Evolutionary conservation across 2,797 vertebrate species (phyloP), one percentile per base, ranked within the genome.

Genomic region (Neoniphon sammara): DNA sequence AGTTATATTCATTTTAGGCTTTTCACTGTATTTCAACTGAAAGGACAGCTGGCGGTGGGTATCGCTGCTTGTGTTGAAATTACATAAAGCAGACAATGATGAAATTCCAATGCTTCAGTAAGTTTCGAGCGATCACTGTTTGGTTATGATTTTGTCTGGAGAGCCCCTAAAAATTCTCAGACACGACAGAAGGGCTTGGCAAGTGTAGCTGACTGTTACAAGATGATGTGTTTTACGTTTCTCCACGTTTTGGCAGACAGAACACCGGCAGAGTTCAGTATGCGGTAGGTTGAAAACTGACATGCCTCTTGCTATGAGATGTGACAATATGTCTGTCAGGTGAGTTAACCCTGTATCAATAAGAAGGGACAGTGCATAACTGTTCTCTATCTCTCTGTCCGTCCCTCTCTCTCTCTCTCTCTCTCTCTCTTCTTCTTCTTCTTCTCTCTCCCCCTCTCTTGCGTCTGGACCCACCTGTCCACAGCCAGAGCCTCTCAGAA

Each of bases 1-100:
- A 66, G 68, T 82, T 85, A 75, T 56, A 86, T 89, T 87, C 86
- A 85, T 90, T 82, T 82, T 67, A 83, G 75, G 73, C 74, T 59
- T 80, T 79, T 86, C 69, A 83, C 63, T 84, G 50, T 65, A 55
- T 70, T 76, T 82, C 10, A 78, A 53, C 21, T 73, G 80, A 88
- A 85, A 87, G 56, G 60, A 53, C 80, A 80, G 55, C 65, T 83
- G 70, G 57, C 8, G 12, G 54, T 71, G 67, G 77, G 27, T 69
- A 79, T 69, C 53, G 46, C 27, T 14, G 0, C 66, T 44, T 55
- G 7, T 25, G 46, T 47, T 54, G 34, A 69, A 84, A 73, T 31
- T 34, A 70, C 80, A 78, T 84, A 72, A 86, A 72, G 77, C 63
- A 70, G 27, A 67, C 17, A 30, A 20, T 11, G 15, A 52, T 31